phyloP scores from a whole-genome alignment of 2,888 invertebrate genomes.

The Bhutanitis thaidina region DNA sequence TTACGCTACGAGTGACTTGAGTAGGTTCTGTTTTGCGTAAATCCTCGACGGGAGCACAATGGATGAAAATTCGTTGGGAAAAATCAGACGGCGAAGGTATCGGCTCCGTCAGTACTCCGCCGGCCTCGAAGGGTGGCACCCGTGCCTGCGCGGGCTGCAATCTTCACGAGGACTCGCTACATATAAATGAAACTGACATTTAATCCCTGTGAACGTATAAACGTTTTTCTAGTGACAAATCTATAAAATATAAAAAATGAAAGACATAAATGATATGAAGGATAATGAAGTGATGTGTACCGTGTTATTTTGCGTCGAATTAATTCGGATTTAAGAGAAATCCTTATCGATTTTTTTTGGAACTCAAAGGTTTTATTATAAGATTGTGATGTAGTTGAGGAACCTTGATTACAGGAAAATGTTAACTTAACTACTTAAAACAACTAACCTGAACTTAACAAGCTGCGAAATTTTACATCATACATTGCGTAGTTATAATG shows the following conservation, averaged over 20 bases:
- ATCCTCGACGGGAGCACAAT: constrained; percentile 4
- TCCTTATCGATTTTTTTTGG: constrained; percentile 11
- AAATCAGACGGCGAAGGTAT: not conserved
- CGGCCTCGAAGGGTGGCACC: constrained; percentile 29
- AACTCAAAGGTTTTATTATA: not conserved
- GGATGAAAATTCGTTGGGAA: constrained; percentile 2
- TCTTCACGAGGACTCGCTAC: constrained; percentile 7
- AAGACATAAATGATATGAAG: not conserved
- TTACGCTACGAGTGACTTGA: constrained; percentile 1
- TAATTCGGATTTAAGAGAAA: constrained; percentile 1
- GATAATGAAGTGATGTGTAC: not conserved
- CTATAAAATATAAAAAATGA: too few species aligned
- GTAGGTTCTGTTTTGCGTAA: constrained; percentile 5
- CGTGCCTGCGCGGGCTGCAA: constrained; percentile 20
- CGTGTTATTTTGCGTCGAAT: constrained; percentile 1
- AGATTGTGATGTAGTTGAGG: too few species aligned
- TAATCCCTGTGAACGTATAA: not conserved
- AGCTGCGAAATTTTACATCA: too few species aligned
- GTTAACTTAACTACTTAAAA: too few species aligned
- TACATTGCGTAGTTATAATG: too few species aligned
- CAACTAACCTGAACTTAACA: too few species aligned
- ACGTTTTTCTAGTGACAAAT: not conserved
- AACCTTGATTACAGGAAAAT: too few species aligned
- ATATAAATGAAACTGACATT: constrained; percentile 1
- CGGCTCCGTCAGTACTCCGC: constrained; percentile 46